Evolutionary conservation across 2,888 invertebrate species (phyloP).

Genomic region (Schizaphis graminum): DNA sequence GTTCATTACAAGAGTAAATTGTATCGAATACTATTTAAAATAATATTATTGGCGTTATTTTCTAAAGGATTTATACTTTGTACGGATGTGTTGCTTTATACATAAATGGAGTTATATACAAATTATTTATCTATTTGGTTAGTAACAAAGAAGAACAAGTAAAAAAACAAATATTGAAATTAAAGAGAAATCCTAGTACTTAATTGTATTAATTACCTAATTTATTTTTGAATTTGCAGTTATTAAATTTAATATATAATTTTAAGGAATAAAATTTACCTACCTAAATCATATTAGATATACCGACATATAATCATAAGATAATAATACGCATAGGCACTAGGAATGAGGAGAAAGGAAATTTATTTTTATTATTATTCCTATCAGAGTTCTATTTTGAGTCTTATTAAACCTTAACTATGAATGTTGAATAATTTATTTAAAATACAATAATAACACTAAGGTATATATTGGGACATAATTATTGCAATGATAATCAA

Average conservation of each 20-base stretch:
- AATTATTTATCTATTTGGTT: background rate
- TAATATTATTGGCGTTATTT: background rate
- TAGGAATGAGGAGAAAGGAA: background rate
- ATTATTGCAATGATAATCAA: background rate
- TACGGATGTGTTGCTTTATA: background rate
- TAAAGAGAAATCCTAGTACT: background rate
- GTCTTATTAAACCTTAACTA: background rate
- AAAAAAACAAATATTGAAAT: background rate
- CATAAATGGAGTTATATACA: background rate
- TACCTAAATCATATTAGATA: background rate
- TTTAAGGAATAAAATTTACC: background rate
- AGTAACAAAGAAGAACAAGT: background rate
- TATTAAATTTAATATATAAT: background rate
- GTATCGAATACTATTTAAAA: background rate
- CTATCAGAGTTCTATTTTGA: background rate
- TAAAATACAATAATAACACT: background rate
- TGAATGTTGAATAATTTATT: background rate
- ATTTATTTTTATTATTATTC: conserved; percentile 11
- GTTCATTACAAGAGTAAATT: background rate
- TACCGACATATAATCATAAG: background rate
- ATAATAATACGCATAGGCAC: background rate
- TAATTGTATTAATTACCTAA: background rate
- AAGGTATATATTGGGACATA: background rate
- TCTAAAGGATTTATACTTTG: background rate
- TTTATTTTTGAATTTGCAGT: background rate